Base-by-base conservation (phyloP, 2,888 invertebrate species). In the Seira ritae region DNA sequence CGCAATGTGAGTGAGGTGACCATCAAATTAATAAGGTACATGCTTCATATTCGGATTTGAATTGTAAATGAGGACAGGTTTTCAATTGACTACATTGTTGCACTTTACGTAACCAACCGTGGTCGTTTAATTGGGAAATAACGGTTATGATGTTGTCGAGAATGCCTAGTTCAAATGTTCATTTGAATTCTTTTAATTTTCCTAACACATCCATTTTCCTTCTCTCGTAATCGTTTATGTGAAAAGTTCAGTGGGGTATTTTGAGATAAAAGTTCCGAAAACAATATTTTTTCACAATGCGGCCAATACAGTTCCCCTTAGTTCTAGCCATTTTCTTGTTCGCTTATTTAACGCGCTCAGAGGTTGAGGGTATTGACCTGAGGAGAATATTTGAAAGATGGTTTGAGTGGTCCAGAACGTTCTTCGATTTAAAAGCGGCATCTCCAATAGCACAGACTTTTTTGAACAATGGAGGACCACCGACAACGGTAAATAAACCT, bases 401-500 rank as follows among this genome's bases (percentile, higher is more conserved):
- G 6, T 37, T 62, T 17, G 71, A 78, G 31, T 71, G 71, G 71
- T 70, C 71, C n/a, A 71, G 78, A 50, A 50, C 17, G 17, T 65
- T 79, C 24, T 79, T 73, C 20, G 79, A 79, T 31, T 79, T 73
- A 67, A 66, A 37, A 10, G 17, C 50, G 1, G 12, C 37, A 8
- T 37, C 24, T 60, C 12, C 46, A 8, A 46, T 79, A 0, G 73
- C 42, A 4, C 1, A 20, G 10, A 67, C 31, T 8, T 79, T 72
- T 31, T 1, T 72, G 10, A 19, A 6, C n/a, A 37, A 42, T 15
- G 42, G 22, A 6, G 72, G 67, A 3, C 79, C 79, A 0, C 22
- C 67, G 8, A 79, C 79, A 2, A 79, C 79, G 17, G 79, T 79
- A 60, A n/a, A n/a, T n/a, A 72, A 67, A n/a, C 17, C 23, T 69